Evolutionary conservation across 2,113 vertebrate species (phyloP).

Genomic region (Oxygymnocypris stewartii): DNA sequence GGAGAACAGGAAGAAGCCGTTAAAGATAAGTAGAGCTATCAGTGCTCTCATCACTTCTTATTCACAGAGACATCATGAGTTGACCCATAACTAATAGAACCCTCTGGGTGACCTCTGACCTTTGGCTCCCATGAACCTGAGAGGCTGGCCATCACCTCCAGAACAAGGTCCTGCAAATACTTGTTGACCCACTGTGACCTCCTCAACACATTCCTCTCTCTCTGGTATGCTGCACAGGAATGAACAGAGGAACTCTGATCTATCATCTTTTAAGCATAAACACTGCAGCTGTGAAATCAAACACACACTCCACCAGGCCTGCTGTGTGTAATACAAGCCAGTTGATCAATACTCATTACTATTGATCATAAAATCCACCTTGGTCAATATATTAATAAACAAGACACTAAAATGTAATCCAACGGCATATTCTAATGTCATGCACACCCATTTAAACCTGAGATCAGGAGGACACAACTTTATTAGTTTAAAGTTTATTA

Average conservation of each 20-base stretch:
- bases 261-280: not conserved
- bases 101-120: constrained; percentile 42
- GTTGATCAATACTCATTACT: not conserved
- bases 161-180: constrained; percentile 30
- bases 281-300: too few relatives aligned
- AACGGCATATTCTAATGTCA: not conserved
- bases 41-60: constrained; percentile 31
- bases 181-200: constrained; percentile 26
- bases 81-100: constrained; percentile 29
- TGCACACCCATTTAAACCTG: not conserved
- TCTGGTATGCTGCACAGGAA: constrained; percentile 16
- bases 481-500: not conserved
- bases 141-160: constrained; percentile 43
- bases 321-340: not conserved
- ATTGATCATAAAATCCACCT: not conserved
- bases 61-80: constrained; percentile 8
- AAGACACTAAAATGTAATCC: not conserved
- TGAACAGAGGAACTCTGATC: not conserved
- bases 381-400: not conserved
- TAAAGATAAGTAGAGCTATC: constrained; percentile 16
- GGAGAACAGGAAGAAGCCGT: constrained; percentile 7
- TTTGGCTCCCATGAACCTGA: constrained; percentile 32
- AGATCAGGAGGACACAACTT: too few relatives aligned
- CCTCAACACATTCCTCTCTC: not conserved
- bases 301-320: not conserved